phyloP scores from a whole-genome alignment of 2,113 vertebrate genomes.

The Guaruba guarouba region DNA sequence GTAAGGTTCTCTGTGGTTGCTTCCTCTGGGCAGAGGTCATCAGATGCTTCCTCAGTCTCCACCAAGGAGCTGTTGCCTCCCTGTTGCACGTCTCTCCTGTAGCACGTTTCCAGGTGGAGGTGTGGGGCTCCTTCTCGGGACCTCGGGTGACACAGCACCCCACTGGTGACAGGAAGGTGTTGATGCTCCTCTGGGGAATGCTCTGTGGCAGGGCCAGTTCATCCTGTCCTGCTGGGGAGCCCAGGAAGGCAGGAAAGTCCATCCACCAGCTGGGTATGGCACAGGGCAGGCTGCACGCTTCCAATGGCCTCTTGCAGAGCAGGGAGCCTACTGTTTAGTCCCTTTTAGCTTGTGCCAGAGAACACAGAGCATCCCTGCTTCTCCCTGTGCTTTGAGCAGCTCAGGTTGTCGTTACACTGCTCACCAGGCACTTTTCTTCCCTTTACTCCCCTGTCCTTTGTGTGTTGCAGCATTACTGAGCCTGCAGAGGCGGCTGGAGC shows the following conservation, averaged over 20 bases:
- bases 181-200: neutral
- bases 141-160: neutral
- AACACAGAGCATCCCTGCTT: neutral
- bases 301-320: neutral
- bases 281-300: neutral
- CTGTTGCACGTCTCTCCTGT: neutral
- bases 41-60: neutral
- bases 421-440: neutral
- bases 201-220: neutral
- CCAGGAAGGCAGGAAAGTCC: neutral
- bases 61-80: neutral
- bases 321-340: neutral
- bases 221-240: conserved; percentile 6
- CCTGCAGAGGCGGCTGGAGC: neutral
- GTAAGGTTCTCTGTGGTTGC: neutral
- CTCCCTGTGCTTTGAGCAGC: neutral
- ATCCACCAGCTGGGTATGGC: neutral
- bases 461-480: neutral
- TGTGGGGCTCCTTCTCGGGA: neutral
- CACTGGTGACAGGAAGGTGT: neutral
- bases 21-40: neutral
- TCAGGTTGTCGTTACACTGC: accelerated
- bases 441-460: neutral
- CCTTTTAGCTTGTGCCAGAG: conserved; percentile 22
- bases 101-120: neutral